These are phyloP conservation scores for Cylindroiulus punctatus DNA, from an alignment of 2,888 invertebrate species.

Conservation along the genomic window DNA sequence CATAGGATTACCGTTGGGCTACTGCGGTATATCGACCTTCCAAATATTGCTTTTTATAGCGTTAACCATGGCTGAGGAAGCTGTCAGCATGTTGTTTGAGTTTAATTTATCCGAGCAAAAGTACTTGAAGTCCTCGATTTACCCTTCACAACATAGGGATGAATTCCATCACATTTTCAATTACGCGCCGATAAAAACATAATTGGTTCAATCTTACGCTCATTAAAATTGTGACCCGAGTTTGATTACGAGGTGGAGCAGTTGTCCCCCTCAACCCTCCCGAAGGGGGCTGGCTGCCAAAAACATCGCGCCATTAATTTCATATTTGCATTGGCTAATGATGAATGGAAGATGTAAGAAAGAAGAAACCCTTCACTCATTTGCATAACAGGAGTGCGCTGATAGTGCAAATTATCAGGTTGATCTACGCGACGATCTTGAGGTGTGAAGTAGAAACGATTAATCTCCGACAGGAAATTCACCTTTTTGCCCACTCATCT, in stretches of 20 bases:
- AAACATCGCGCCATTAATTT: constrained; percentile 30
- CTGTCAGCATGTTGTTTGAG: not conserved
- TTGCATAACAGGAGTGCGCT: constrained; percentile 43
- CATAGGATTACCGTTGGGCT: too few relatives aligned
- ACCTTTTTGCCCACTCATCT: constrained; percentile 42
- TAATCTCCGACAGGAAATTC: constrained; percentile 36
- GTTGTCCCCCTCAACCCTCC: constrained; percentile 9
- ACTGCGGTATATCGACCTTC: not conserved
- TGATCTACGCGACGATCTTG: constrained; percentile 43
- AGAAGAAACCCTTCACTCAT: constrained; percentile 43
- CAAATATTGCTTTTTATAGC: not conserved
- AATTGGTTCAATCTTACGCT: constrained; percentile 45
- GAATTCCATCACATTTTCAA: not conserved
- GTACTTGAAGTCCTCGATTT: not conserved
- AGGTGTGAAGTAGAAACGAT: constrained; percentile 47
- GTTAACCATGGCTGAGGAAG: not conserved
- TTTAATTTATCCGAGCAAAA: not conserved
- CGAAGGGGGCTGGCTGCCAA: constrained; percentile 17
- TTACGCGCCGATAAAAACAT: constrained; percentile 35
- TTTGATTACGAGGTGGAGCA: constrained; percentile 47
- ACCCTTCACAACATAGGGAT: not conserved
- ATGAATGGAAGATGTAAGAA: constrained; percentile 35
- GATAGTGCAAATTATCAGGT: constrained; percentile 27
- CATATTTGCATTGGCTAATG: constrained; percentile 45
- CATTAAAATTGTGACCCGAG: constrained; percentile 43